These are phyloP conservation scores for Actinopyga echinites DNA, from an alignment of 53 echinoderm and acorn worm species.

Conservation along the genomic window DNA sequence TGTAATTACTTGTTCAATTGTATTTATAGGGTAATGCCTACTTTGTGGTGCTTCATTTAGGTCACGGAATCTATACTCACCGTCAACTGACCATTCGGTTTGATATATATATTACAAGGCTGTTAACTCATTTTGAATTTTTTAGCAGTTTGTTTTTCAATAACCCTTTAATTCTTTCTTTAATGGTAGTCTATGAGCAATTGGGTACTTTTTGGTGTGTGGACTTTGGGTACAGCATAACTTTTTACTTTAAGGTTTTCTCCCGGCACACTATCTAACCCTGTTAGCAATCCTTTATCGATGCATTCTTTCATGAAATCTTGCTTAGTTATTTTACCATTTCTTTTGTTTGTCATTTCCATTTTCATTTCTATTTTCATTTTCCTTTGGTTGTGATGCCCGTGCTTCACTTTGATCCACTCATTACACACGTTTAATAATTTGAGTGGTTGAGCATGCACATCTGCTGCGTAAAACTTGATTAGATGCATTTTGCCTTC, in stretches of 20 bases:
- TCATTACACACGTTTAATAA: conserved; percentile 14
- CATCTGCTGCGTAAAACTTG: conserved; percentile 18
- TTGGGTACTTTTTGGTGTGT: conserved; percentile 23
- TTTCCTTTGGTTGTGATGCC: background rate
- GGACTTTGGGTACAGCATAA: conserved; percentile 4
- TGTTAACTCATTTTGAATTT: too few species aligned
- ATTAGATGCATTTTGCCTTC: background rate
- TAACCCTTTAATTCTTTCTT: conserved; percentile 2
- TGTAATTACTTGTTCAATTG: conserved; percentile 1
- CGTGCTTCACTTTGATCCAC: background rate
- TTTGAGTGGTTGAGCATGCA: background rate
- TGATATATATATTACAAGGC: background rate
- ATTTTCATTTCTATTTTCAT: too few species aligned
- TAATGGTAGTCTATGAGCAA: conserved; percentile 2
- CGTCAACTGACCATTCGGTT: background rate
- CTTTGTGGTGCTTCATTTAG: background rate
- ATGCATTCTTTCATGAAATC: background rate
- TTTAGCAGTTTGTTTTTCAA: too few species aligned
- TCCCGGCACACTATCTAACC: conserved; percentile 31
- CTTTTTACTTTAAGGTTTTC: conserved; percentile 32
- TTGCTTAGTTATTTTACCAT: background rate
- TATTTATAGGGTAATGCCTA: conserved; percentile 49
- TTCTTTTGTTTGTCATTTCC: too few species aligned
- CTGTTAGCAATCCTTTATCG: background rate
- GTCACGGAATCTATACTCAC: background rate